A percentile compares a stretch with the other conserved stretches of the same genome.
These are phyloP conservation scores for Synanthedon tipuliformis DNA, from an alignment of 2,888 invertebrate species.

Conservation along the genomic window DNA sequence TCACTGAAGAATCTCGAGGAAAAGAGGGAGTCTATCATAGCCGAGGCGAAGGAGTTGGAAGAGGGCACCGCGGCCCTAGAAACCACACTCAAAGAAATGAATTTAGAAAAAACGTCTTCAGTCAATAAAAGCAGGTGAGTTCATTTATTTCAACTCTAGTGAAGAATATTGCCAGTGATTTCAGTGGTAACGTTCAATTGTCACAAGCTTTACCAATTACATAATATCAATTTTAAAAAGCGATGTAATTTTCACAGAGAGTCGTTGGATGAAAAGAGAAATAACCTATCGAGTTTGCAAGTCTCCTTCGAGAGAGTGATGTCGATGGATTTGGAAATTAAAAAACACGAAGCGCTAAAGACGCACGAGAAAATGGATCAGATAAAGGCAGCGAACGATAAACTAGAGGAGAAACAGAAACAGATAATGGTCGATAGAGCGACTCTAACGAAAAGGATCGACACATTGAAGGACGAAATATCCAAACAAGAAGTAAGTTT, in stretches of 20 bases:
- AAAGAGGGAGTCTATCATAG: constrained; percentile 35
- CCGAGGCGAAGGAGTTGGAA: constrained; percentile 44
- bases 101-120: constrained; percentile 28
- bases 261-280: constrained; percentile 52
- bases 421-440: constrained; percentile 56
- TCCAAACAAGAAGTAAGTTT: constrained; percentile 67
- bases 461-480: constrained; percentile 69
- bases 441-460: constrained; percentile 59
- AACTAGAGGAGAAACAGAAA: constrained; percentile 55
- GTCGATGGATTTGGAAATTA: constrained; percentile 66
- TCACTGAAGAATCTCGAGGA: constrained; percentile 55
- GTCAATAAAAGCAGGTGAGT: constrained; percentile 36
- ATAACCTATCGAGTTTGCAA: constrained; percentile 43
- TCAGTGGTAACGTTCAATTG: too few species aligned
- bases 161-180: too few species aligned
- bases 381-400: constrained; percentile 58
- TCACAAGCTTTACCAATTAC: too few species aligned
- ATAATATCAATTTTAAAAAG: too few species aligned
- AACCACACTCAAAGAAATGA: constrained; percentile 38
- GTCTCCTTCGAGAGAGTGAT: constrained; percentile 64
- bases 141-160: too few species aligned
- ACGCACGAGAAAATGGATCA: constrained; percentile 64
- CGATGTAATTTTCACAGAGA: constrained; percentile 20
- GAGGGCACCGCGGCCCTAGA: constrained; percentile 35
- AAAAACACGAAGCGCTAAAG: constrained; percentile 66